Evolutionary conservation across 1,140 invertebrate genomes (phyloP).

Genomic region (Drosophila sechellia): DNA sequence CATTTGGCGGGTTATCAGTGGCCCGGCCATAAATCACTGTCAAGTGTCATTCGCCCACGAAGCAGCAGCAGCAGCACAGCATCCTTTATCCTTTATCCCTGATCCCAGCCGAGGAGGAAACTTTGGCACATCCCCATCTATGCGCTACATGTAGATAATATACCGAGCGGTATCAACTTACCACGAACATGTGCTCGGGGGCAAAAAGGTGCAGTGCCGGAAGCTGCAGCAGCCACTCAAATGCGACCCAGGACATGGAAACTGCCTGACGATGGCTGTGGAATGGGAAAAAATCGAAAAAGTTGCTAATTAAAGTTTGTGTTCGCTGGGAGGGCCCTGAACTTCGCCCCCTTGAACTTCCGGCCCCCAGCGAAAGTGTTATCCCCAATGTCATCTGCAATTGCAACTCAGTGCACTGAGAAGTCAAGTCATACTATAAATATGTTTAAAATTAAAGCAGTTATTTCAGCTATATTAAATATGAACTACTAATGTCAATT

Average conservation of each 20-base stretch:
- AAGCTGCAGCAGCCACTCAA: slow-evolving; percentile 71
- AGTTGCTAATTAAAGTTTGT: slow-evolving; percentile 82
- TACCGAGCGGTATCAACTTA: slow-evolving; percentile 62
- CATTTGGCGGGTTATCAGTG: slow-evolving; percentile 75
- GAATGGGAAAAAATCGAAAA: slow-evolving; percentile 44
- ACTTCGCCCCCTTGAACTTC: slow-evolving; percentile 55
- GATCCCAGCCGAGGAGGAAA: slow-evolving; percentile 54
- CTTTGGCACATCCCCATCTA: slow-evolving; percentile 56
- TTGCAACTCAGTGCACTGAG: neutral
- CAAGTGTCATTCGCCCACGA: slow-evolving; percentile 82
- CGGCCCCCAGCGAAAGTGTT: slow-evolving; percentile 68
- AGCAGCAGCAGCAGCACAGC: slow-evolving; percentile 18
- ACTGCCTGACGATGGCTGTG: neutral
- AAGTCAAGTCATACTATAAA: neutral
- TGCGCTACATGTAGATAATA: slow-evolving; percentile 15
- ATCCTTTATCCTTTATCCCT: slow-evolving; percentile 64
- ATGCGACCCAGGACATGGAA: slow-evolving; percentile 33
- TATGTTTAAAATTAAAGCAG: neutral
- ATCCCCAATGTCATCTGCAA: slow-evolving; percentile 43
- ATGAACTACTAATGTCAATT: neutral
- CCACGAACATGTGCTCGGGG: slow-evolving; percentile 62
- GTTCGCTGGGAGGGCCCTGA: slow-evolving; percentile 49
- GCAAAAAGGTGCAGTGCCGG: slow-evolving; percentile 73
- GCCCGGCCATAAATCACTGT: slow-evolving; percentile 83
- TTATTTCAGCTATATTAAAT: neutral